Conservation (phyloP, 2,113 vertebrate genomes). For the Lichenostomus cassidix region DNA sequence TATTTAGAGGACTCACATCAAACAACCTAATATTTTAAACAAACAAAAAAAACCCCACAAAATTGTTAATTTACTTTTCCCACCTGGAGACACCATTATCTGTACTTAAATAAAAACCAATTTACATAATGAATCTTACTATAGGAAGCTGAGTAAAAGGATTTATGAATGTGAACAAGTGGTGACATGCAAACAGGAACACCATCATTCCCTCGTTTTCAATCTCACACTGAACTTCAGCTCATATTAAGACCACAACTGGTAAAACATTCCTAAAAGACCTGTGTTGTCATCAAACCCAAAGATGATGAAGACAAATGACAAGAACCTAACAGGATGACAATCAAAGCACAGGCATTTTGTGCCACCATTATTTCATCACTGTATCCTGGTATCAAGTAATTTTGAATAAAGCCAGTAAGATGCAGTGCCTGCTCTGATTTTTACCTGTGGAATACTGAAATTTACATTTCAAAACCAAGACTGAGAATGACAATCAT, state of each 20-base stretch:
- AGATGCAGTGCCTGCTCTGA: background rate
- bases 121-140: background rate
- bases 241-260: background rate
- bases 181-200: background rate
- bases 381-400: background rate
- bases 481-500: background rate
- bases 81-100: background rate
- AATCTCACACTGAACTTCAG: background rate
- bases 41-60: background rate
- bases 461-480: slow-evolving; percentile 36
- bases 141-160: background rate
- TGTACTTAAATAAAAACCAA: background rate
- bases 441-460: background rate
- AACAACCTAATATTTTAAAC: background rate
- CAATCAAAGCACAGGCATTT: background rate
- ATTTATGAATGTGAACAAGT: background rate
- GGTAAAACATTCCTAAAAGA: background rate
- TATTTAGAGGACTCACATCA: background rate
- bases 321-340: background rate
- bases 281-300: background rate
- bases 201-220: background rate
- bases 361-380: background rate
- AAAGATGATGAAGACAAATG: background rate
- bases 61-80: background rate
- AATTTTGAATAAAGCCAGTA: background rate